phyloP scores from a whole-genome alignment of 2,888 invertebrate species.

The Hemaris fuciformis region DNA sequence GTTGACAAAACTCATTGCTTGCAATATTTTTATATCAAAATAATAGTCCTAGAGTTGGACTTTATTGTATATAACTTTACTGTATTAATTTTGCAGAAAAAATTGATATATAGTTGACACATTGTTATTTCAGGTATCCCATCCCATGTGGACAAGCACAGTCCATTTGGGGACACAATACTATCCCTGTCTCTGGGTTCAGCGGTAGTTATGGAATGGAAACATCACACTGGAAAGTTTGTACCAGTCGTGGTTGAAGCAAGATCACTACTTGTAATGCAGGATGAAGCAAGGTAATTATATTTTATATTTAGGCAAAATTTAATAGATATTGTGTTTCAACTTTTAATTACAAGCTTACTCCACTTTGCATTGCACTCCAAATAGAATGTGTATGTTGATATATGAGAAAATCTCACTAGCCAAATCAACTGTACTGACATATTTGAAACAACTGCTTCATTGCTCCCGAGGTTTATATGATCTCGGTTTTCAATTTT shows the following conservation, averaged over 20 bases:
- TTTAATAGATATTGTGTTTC: too few relatives aligned
- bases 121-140: conserved; percentile 88
- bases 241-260: conserved; percentile 86
- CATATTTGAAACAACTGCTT: too few relatives aligned
- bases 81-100: neutral
- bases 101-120: neutral
- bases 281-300: conserved; percentile 85
- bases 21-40: too few relatives aligned
- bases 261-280: conserved; percentile 89
- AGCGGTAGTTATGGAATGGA: conserved; percentile 94
- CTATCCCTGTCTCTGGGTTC: conserved; percentile 92
- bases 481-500: too few relatives aligned
- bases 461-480: too few relatives aligned
- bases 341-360: too few relatives aligned
- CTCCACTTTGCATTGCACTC: too few relatives aligned
- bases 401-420: too few relatives aligned
- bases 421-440: too few relatives aligned
- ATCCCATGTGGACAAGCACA: conserved; percentile 96
- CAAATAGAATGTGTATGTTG: too few relatives aligned
- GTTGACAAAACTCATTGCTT: too few relatives aligned
- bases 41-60: too few relatives aligned
- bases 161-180: conserved; percentile 94
- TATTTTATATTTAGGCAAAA: neutral
- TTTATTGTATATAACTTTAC: neutral
- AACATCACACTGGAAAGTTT: conserved; percentile 80